A percentile compares a stretch with the other conserved stretches of the same genome.
Conservation (phyloP, 2,888 invertebrate species). For the Luperina nickerlii region DNA sequence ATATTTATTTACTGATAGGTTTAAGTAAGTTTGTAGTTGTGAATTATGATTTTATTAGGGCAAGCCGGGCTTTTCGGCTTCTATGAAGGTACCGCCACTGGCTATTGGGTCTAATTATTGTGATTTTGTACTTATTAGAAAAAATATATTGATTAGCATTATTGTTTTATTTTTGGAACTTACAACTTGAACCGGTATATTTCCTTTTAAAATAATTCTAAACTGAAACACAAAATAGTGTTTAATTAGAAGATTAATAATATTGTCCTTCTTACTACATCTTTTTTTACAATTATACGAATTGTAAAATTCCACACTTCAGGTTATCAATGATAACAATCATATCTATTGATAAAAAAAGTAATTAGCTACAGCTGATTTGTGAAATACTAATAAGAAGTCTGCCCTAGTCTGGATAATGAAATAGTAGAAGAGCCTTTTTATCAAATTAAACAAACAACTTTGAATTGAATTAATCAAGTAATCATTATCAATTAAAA, state of each 20-base stretch:
- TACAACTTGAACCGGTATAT: conserved; percentile 15
- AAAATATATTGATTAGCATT: conserved; percentile 19
- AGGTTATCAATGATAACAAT: conserved; percentile 8
- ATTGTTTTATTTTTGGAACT: conserved; percentile 6
- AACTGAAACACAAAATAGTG: not conserved
- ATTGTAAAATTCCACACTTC: conserved; percentile 23
- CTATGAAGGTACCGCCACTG: no score
- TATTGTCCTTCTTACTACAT: not conserved
- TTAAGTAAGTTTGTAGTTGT: no score
- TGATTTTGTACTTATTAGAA: conserved; percentile 2
- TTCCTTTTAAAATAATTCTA: conserved; percentile 6
- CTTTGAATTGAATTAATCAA: conserved; percentile 42
- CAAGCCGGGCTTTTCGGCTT: no score
- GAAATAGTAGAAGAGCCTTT: conserved; percentile 11
- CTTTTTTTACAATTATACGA: not conserved
- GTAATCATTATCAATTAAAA: conserved; percentile 44
- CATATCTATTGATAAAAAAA: conserved; percentile 15
- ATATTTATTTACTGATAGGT: no score
- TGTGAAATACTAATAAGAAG: conserved; percentile 11
- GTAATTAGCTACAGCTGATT: conserved; percentile 19
- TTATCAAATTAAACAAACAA: conserved; percentile 37
- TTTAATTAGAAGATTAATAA: not conserved
- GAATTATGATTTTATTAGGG: no score
- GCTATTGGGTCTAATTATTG: conserved; percentile 21
- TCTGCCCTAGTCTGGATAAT: conserved; percentile 4